phyloP scores from a whole-genome alignment of 2,113 vertebrate species.

The Drymodes brunneopygia region DNA sequence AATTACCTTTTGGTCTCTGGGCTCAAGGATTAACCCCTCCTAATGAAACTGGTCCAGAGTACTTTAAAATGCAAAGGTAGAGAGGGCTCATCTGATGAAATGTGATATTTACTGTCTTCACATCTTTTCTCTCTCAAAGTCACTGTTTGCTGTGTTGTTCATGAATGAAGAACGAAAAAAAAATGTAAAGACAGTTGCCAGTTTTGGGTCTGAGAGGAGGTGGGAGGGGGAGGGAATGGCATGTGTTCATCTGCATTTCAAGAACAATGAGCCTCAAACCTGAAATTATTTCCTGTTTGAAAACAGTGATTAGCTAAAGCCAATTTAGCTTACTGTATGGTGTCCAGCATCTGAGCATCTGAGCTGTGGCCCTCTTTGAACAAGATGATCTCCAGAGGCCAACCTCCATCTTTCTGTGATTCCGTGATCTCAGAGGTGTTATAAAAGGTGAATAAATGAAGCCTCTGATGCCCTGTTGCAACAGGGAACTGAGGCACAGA shows the following conservation, averaged over 20 bases:
- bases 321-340: not conserved
- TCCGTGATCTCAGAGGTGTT: not conserved
- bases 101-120: not conserved
- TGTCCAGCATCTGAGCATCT: not conserved
- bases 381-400: not conserved
- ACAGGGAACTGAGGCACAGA: not conserved
- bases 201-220: constrained; percentile 27
- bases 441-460: not conserved
- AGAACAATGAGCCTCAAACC: constrained; percentile 20
- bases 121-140: not conserved
- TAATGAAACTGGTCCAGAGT: not conserved
- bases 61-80: not conserved
- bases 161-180: constrained; percentile 19
- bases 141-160: not conserved
- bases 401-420: not conserved
- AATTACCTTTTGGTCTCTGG: not conserved
- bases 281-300: constrained; percentile 25
- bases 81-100: not conserved
- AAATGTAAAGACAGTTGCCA: not conserved
- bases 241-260: constrained; percentile 8
- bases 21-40: not conserved
- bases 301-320: not conserved
- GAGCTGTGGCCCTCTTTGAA: not conserved
- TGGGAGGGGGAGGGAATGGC: not conserved
- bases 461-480: not conserved